These are phyloP conservation scores for Leucophenga varia DNA, from an alignment of 1,140 invertebrate genomes.

Conservation along the genomic window DNA sequence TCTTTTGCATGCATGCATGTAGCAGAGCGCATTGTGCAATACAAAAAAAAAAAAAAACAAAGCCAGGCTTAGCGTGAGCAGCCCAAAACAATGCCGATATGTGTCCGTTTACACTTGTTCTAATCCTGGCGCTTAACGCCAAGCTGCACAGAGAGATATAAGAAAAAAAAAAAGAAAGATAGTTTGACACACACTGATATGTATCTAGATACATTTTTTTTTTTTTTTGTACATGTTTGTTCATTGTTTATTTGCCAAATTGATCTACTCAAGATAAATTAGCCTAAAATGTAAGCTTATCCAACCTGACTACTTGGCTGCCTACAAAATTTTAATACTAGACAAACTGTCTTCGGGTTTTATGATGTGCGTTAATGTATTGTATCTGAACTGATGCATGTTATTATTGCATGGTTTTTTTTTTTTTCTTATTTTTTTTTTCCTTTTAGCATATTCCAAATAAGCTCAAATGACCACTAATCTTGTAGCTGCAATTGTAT, in stretches of 20 bases:
- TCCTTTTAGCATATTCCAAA: too few species aligned
- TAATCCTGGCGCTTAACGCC: slow-evolving; percentile 20
- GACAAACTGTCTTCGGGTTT: slow-evolving; percentile 40
- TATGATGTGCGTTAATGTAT: slow-evolving; percentile 12
- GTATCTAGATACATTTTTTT: slow-evolving; percentile 8
- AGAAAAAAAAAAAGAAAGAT: slow-evolving; percentile 30
- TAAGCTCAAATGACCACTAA: too few species aligned
- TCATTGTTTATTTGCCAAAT: slow-evolving; percentile 22
- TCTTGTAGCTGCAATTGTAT: too few species aligned
- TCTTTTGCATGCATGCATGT: too few species aligned
- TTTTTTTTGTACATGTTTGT: slow-evolving; percentile 7
- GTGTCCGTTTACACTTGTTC: slow-evolving; percentile 29
- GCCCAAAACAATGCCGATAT: slow-evolving; percentile 33
- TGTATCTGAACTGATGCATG: too few species aligned
- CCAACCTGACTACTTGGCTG: slow-evolving; percentile 8
- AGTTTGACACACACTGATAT: slow-evolving; percentile 15
- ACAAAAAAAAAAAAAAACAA: background rate
- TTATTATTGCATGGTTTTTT: too few species aligned
- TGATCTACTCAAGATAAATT: slow-evolving; percentile 52
- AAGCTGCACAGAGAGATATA: slow-evolving; percentile 1
- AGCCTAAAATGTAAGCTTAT: slow-evolving; percentile 46
- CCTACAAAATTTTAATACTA: too few species aligned
- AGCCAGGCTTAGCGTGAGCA: slow-evolving; percentile 1
- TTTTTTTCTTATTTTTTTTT: too few species aligned
- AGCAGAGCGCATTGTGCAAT: too few species aligned